Conservation (phyloP, 1,140 invertebrate species). For the Micrasema minimum region DNA sequence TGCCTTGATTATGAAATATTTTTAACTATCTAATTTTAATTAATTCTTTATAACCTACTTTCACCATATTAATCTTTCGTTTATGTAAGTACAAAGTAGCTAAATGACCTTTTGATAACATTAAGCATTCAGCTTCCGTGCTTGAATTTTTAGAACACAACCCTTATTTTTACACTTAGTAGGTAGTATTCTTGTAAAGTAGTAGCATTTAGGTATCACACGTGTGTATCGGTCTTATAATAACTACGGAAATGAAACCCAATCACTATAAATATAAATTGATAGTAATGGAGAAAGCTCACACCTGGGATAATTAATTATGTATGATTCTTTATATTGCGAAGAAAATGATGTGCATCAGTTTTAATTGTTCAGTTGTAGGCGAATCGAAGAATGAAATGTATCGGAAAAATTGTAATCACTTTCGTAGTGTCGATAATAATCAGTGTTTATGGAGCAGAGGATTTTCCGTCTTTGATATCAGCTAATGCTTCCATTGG, state of each 20-base stretch:
- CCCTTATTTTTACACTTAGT: conserved; percentile 2
- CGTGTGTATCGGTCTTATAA: not conserved
- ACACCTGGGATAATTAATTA: conserved; percentile 23
- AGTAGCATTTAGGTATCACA: conserved; percentile 11
- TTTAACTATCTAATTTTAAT: no score
- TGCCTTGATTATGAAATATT: no score
- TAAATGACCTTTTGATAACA: conserved; percentile 12
- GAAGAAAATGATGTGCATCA: not conserved
- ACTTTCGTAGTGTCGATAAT: not conserved
- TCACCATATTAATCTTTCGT: no score
- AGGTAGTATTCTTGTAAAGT: not conserved
- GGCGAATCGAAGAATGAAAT: not conserved
- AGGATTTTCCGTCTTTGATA: conserved; percentile 76
- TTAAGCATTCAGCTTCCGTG: conserved; percentile 31
- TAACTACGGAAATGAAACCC: not conserved
- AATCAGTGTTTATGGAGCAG: conserved; percentile 53
- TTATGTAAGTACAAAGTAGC: no score
- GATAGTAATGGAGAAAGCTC: conserved; percentile 7
- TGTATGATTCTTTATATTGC: conserved; percentile 8
- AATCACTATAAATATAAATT: conserved; percentile 21
- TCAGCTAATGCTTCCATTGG: conserved; percentile 77
- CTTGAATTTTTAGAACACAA: not conserved
- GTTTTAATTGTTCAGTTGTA: not conserved
- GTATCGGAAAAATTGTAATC: not conserved
- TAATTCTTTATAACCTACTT: no score